Evolutionary conservation across 2,113 vertebrate genomes (phyloP).

Genomic region (Grantiella picta): DNA sequence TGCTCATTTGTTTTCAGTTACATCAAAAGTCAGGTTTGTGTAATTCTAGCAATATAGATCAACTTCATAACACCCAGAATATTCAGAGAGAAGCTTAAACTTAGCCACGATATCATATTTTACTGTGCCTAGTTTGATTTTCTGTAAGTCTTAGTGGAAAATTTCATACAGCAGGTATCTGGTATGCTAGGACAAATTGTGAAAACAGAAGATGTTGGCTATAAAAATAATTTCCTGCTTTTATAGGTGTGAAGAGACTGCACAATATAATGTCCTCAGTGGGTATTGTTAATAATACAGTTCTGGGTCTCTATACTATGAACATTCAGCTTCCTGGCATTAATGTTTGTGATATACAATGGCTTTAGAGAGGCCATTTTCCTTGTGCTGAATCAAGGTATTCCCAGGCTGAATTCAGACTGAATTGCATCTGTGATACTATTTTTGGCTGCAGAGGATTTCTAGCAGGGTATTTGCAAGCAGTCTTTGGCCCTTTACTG

Average conservation of each 20-base stretch:
- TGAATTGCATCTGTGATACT: neutral
- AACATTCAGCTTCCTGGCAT: neutral
- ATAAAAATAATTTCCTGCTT: constrained; percentile 27
- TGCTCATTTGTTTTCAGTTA: neutral
- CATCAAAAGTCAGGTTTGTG: neutral
- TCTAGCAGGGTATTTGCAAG: neutral
- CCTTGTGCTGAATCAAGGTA: neutral
- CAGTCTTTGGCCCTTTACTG: neutral
- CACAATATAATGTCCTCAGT: neutral
- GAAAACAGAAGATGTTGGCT: neutral
- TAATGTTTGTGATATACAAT: neutral
- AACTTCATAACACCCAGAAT: neutral
- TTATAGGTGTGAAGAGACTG: neutral
- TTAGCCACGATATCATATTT: neutral
- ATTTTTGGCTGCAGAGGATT: neutral
- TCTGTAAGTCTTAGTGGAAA: neutral
- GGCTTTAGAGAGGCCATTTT: neutral
- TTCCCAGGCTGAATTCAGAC: neutral
- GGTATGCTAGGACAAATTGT: neutral
- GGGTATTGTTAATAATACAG: neutral
- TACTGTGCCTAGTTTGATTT: neutral
- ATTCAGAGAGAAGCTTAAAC: neutral
- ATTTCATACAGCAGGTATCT: neutral
- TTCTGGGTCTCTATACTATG: neutral
- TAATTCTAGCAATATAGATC: neutral